These are phyloP conservation scores for Dendrolimus kikuchii DNA, from an alignment of 1,140 invertebrate genomes.

Conservation along the genomic window DNA sequence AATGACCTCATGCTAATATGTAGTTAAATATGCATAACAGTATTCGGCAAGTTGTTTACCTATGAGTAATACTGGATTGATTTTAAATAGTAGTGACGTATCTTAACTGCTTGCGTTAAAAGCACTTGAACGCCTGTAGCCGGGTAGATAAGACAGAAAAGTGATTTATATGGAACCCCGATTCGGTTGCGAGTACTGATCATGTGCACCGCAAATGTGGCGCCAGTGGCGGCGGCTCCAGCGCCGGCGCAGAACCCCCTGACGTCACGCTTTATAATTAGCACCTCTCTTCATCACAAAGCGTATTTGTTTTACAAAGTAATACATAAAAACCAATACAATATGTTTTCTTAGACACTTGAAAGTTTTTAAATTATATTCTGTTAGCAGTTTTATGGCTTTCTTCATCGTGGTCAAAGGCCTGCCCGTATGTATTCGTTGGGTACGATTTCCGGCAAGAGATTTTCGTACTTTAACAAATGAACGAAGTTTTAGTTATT, in stretches of 20 bases:
- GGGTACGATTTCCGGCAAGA: too few species aligned
- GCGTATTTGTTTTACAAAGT: constrained; percentile 1
- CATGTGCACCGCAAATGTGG: constrained; percentile 60
- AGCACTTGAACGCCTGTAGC: constrained; percentile 27
- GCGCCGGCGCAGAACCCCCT: constrained; percentile 38
- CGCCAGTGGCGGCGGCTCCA: constrained; percentile 37
- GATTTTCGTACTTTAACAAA: too few species aligned
- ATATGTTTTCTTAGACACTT: too few species aligned
- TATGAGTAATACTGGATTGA: too few species aligned
- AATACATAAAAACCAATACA: not conserved
- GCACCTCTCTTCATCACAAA: constrained; percentile 13
- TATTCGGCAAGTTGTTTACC: too few species aligned
- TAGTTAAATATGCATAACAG: too few species aligned
- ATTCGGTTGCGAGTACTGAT: constrained; percentile 28
- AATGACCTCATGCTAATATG: too few species aligned
- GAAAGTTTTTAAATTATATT: too few species aligned
- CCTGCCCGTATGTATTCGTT: too few species aligned
- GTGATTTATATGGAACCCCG: constrained; percentile 33
- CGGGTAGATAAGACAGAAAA: constrained; percentile 30
- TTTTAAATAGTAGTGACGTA: constrained; percentile 1
- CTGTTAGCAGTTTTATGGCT: too few species aligned
- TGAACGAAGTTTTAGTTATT: too few species aligned
- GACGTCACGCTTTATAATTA: constrained; percentile 49
- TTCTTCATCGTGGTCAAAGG: too few species aligned
- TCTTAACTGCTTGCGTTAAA: constrained; percentile 21